phyloP scores from a whole-genome alignment of 2,888 invertebrate genomes.

The Eupithecia exiguata region DNA sequence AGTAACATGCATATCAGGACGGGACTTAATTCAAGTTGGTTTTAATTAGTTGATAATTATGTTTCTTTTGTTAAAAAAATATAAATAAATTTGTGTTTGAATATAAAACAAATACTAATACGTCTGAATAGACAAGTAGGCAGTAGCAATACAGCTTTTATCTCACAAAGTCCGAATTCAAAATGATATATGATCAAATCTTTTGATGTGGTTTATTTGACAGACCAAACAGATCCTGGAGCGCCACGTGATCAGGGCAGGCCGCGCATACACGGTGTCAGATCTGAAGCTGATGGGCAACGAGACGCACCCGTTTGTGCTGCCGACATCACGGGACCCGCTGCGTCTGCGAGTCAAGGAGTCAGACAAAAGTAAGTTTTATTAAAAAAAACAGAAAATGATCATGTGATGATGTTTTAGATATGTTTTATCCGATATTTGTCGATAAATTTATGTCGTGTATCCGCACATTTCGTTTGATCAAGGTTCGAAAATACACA shows the following conservation, averaged over 20 bases:
- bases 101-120: background rate
- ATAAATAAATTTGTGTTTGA: too few species aligned
- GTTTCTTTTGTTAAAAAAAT: too few species aligned
- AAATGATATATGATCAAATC: background rate
- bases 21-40: too few species aligned
- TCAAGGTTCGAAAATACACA: too few species aligned
- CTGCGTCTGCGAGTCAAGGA: constrained; percentile 90
- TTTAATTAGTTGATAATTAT: too few species aligned
- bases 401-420: too few species aligned
- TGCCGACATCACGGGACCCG: constrained; percentile 89
- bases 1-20: too few species aligned
- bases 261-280: constrained; percentile 91
- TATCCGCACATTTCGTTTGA: too few species aligned
- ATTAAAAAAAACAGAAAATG: too few species aligned
- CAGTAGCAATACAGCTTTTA: background rate
- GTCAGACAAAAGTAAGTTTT: constrained; percentile 85
- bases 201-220: constrained; percentile 3
- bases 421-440: too few species aligned
- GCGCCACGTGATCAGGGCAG: constrained; percentile 93
- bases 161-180: background rate
- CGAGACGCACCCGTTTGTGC: constrained; percentile 85
- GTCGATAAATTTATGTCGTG: too few species aligned
- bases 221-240: constrained; percentile 93
- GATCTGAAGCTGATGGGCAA: constrained; percentile 88
- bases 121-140: too few species aligned